Base-by-base conservation (phyloP, 1,140 invertebrate species). In the Muscidifurax raptorellus region DNA sequence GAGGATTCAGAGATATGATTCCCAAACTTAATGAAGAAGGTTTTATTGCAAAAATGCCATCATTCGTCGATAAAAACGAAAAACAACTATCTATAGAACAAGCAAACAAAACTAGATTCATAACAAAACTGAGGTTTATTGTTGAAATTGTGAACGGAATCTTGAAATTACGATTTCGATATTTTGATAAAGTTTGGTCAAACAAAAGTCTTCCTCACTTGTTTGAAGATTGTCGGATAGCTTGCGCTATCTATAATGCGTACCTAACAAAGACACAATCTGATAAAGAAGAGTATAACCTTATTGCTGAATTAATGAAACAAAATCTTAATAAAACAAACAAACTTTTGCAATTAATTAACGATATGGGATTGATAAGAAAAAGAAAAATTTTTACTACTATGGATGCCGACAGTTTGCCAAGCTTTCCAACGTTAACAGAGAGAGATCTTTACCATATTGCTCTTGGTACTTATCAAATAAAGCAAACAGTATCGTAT, bases 401-500 rank as follows among this genome's bases (percentile, higher is more conserved):
- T 6, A 66, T 66, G 64, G n/a, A 22, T n/a, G 6, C 18, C 1
- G 64, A 66, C 0, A 6, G 3, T 6, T 27, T 66, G n/a, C 64
- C 64, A 4, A 1, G n/a, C 0, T 66, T 66, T 27, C 64, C 64
- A 10, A 66, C 3, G 13, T 27, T 66, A 2, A n/a, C 64, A n/a
- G 4, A 6, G 9, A 66, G 5, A 12, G 64, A 83, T 64, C 9
- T 83, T 9, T 75, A 66, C 36, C n/a, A 25, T 10, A 71, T 82
- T 9, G 44, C 71, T 76, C 22, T 76, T 9, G 72, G 81, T 18
- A 44, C 27, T 2, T 83, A 83, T 30, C 81, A 75, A 66, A 18
- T 83, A n/a, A 83, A 83, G 0, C 71, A 83, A 77, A 74, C 75
- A 1, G 64, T 47, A n/a, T 67, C 52, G 0, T 83, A 83, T 69